Conservation (phyloP, 2,113 vertebrate species). For the Bolborhynchus lineola region DNA sequence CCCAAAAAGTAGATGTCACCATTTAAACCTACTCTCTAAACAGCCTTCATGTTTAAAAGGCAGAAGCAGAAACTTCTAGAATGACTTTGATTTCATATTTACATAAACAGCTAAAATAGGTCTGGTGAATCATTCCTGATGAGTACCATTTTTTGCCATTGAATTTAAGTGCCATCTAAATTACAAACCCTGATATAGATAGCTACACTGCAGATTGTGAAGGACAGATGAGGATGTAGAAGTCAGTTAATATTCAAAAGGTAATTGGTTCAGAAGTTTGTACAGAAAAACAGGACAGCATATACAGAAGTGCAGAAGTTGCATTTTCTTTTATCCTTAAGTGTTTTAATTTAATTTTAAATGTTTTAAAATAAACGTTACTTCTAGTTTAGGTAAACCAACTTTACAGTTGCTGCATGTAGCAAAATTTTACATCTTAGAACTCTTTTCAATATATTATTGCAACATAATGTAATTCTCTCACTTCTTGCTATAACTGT, state of each 20-base stretch:
- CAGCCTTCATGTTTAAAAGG: not conserved
- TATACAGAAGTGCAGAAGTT: not conserved
- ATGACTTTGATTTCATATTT: conserved; percentile 6
- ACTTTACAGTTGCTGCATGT: not conserved
- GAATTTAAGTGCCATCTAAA: not conserved
- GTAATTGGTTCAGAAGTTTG: not conserved
- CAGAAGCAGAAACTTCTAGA: not conserved
- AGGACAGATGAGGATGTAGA: not conserved
- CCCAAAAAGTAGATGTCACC: not conserved
- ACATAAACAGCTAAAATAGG: conserved; percentile 25
- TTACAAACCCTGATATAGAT: not conserved
- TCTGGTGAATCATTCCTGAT: conserved; percentile 25
- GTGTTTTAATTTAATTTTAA: not conserved
- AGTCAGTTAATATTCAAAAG: not conserved
- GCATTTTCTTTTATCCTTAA: not conserved
- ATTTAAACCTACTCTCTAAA: not conserved
- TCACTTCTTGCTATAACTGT: not conserved
- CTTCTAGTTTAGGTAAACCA: not conserved
- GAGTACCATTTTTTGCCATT: not conserved
- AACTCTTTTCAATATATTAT: not conserved
- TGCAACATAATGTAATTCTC: not conserved
- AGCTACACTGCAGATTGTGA: not conserved
- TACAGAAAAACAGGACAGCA: not conserved
- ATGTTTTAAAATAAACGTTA: not conserved
- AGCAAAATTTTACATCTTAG: not conserved